Evolutionary conservation across 2,888 invertebrate species (phyloP), one percentile per base, ranked within the genome.

Genomic region (Phyto melanocephala): DNA sequence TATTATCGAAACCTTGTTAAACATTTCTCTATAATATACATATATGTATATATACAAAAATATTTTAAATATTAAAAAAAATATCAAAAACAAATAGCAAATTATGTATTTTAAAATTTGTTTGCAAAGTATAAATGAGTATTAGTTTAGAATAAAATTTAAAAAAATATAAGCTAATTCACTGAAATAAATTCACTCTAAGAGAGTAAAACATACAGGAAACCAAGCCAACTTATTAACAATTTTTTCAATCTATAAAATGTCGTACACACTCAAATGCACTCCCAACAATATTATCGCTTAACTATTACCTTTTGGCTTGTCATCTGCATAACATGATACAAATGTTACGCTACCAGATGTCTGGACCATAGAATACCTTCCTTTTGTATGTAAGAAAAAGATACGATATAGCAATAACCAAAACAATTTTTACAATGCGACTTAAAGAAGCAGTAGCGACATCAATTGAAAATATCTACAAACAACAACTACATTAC

Each of bases 301-400:
- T 58, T 77, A 68, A 72, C 67, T n/a, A n/a, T n/a, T n/a, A n/a
- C 2, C 28, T 6, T 28, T 56, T 76, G 28, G 54, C 13, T 50
- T 56, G 50, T 58, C 68, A 67, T 71, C 63, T 68, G 72, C 67
- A 54, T 47, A 24, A 28, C 4, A 28, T 28, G 6, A 4, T 17
- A 20, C 20, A 54, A 60, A 11, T 3, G 10, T 45, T 47, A 40
- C 13, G 52, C n/a, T 35, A 35, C 54, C 37, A 62, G 28, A 28
- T 70, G 77, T 77, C 77, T 77, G 70, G 77, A 54, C 77, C 62
- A 70, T 77, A 45, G 68, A 42, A 77, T 77, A 77, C 77, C 77
- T 77, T 68, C 42, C 52, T 68, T 67, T n/a, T 72, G 52, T 72
- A 17, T 35, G 47, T 28, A 33, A 50, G 28, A 52, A 78, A 62